These are phyloP conservation scores for Zaprionus bogoriensis DNA, from an alignment of 2,888 invertebrate genomes.

Conservation along the genomic window DNA sequence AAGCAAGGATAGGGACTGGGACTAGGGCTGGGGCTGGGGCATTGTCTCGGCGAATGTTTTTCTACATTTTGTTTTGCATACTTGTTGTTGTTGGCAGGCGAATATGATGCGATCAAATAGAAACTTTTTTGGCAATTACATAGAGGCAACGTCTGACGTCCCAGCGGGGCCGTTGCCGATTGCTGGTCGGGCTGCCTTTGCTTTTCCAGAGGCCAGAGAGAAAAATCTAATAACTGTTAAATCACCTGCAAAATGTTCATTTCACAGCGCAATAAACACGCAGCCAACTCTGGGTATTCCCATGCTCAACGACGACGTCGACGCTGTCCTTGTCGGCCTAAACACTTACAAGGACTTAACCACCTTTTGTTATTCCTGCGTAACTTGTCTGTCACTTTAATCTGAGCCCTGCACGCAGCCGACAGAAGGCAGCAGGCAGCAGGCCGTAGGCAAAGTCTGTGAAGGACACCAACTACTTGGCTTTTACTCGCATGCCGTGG, in stretches of 20 bases:
- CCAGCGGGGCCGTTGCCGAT: constrained; percentile 30
- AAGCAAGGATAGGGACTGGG: too few relatives aligned
- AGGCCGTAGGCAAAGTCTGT: constrained; percentile 25
- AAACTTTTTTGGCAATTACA: constrained; percentile 62
- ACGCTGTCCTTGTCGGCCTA: constrained; percentile 69
- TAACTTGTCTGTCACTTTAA: constrained; percentile 74
- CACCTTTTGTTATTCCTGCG: constrained; percentile 72
- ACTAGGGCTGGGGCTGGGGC: neutral
- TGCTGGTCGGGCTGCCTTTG: constrained; percentile 20
- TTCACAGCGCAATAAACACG: constrained; percentile 76
- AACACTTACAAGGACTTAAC: constrained; percentile 79
- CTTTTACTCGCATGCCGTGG: constrained; percentile 50
- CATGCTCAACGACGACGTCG: neutral
- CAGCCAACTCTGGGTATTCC: constrained; percentile 13
- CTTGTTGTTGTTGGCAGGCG: constrained; percentile 24
- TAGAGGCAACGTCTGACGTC: constrained; percentile 18
- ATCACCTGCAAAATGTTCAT: constrained; percentile 79
- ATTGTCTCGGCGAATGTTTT: constrained; percentile 52
- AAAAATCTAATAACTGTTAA: constrained; percentile 78
- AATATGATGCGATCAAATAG: constrained; percentile 73
- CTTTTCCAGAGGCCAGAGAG: neutral
- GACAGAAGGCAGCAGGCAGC: too few relatives aligned
- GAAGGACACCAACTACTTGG: constrained; percentile 56
- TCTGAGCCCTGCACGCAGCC: constrained; percentile 66
- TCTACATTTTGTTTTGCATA: constrained; percentile 61